A percentile compares a stretch with the other conserved stretches of the same genome.
These are phyloP conservation scores for Parasteatoda tepidariorum DNA, from an alignment of 1,140 invertebrate species.

Conservation along the genomic window DNA sequence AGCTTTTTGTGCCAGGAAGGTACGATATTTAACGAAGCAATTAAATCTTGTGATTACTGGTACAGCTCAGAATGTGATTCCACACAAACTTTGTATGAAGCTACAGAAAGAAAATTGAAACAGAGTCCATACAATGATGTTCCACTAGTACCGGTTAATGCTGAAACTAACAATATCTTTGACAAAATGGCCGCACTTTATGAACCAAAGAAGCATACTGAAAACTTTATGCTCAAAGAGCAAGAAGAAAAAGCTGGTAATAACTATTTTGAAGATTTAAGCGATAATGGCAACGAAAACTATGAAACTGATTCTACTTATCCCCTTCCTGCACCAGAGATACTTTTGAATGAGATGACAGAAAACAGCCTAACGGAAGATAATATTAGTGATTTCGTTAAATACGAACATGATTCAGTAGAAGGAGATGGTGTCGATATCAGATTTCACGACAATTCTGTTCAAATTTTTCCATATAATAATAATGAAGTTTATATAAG, in stretches of 20 bases:
- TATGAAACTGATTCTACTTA: not conserved
- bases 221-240: not conserved
- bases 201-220: not conserved
- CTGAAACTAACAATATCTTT: not conserved
- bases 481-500: too few relatives aligned
- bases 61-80: constrained; percentile 43
- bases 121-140: not conserved
- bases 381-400: not conserved
- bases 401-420: too few relatives aligned
- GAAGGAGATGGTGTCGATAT: too few relatives aligned
- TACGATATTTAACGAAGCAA: constrained; percentile 88
- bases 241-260: too few relatives aligned
- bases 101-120: not conserved
- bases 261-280: too few relatives aligned
- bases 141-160: not conserved
- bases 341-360: too few relatives aligned
- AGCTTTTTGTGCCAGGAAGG: constrained; percentile 90
- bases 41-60: constrained; percentile 79
- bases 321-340: too few relatives aligned
- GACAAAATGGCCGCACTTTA: constrained; percentile 14
- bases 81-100: not conserved
- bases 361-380: not conserved
- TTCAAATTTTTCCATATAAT: too few relatives aligned
- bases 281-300: not conserved
- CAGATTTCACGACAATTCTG: too few relatives aligned